Conservation (phyloP, 2,888 invertebrate genomes). For the Pheosia gnoma region DNA sequence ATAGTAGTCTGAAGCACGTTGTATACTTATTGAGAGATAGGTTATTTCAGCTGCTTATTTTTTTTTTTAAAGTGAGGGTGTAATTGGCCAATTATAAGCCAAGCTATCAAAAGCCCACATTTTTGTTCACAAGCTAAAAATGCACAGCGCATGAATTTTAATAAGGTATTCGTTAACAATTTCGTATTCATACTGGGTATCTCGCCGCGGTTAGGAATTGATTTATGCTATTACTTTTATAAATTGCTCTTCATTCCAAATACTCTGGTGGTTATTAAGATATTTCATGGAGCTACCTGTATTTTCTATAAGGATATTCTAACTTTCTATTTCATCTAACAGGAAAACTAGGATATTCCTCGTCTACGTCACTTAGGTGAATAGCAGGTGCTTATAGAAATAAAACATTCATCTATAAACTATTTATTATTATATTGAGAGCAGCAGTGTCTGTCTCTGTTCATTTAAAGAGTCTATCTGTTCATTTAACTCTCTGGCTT, state of each 20-base stretch:
- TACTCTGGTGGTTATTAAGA: slow-evolving; percentile 42
- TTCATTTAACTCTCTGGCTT: slow-evolving; percentile 50
- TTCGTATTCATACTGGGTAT: slow-evolving; percentile 60
- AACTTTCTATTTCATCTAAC: too few relatives aligned
- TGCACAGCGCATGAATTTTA: slow-evolving; percentile 62
- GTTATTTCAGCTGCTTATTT: slow-evolving; percentile 1
- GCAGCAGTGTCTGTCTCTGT: slow-evolving; percentile 52
- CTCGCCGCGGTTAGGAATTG: slow-evolving; percentile 58
- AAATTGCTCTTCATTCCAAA: slow-evolving; percentile 51
- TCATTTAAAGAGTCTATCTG: slow-evolving; percentile 58
- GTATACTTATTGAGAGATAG: too few relatives aligned
- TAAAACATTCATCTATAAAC: slow-evolving; percentile 41
- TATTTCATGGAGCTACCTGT: slow-evolving; percentile 22
- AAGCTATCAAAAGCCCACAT: slow-evolving; percentile 43
- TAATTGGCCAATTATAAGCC: slow-evolving; percentile 40
- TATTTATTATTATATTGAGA: slow-evolving; percentile 54
- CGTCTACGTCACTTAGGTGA: slow-evolving; percentile 14
- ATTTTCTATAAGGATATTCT: too few relatives aligned
- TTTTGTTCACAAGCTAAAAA: slow-evolving; percentile 54
- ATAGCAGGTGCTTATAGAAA: slow-evolving; percentile 19
- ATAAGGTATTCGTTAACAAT: slow-evolving; percentile 58
- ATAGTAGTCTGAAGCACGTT: too few relatives aligned
- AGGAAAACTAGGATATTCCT: slow-evolving; percentile 21
- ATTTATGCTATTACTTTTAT: slow-evolving; percentile 64
- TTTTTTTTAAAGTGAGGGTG: slow-evolving; percentile 14